These are phyloP conservation scores for Onchidella celtica DNA, from an alignment of 2,888 invertebrate genomes.

Conservation along the genomic window DNA sequence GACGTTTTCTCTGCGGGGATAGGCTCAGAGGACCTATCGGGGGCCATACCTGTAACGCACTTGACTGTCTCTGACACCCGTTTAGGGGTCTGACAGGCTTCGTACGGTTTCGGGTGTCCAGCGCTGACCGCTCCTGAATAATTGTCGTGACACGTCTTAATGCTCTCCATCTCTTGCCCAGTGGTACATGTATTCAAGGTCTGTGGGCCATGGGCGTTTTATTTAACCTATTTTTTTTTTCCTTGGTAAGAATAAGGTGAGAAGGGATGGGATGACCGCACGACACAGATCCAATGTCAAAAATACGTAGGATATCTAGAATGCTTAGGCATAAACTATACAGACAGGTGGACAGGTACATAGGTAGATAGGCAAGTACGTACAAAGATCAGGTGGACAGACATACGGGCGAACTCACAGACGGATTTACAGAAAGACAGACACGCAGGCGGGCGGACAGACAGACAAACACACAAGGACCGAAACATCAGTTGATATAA, in stretches of 20 bases:
- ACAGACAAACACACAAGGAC: too few species aligned
- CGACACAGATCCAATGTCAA: too few species aligned
- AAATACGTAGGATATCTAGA: too few species aligned
- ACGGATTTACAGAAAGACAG: too few species aligned
- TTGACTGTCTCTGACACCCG: background rate
- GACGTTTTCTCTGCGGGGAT: background rate
- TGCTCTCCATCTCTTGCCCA: background rate
- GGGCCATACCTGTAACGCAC: background rate
- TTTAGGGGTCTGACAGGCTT: background rate
- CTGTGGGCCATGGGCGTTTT: too few species aligned
- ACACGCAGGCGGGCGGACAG: too few species aligned
- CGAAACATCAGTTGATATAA: too few species aligned
- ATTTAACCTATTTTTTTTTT: too few species aligned
- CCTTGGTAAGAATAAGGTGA: background rate
- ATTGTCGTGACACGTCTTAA: background rate
- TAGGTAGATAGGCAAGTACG: slow-evolving; percentile 3
- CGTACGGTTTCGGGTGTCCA: background rate
- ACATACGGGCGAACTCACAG: background rate
- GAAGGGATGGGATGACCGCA: background rate
- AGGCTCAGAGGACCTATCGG: background rate
- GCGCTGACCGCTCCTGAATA: background rate
- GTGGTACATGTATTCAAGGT: too few species aligned
- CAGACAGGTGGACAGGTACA: background rate
- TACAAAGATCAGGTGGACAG: background rate
- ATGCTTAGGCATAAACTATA: too few species aligned